Base-by-base conservation (phyloP, 1,140 invertebrate species). In the Cataglyphis hispanica region DNA sequence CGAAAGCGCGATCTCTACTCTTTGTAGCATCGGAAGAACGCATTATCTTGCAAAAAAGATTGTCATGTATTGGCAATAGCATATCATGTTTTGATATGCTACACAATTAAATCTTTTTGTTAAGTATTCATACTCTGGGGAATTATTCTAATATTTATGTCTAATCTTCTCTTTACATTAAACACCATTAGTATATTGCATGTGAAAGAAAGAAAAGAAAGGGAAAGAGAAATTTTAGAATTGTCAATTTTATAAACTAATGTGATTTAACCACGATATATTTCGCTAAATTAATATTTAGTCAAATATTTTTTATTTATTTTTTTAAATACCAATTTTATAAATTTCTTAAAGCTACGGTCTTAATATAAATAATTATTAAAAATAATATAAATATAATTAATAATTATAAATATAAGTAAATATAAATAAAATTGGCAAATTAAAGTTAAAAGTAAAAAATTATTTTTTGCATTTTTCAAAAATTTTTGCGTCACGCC, bases 1-100 rank as follows among this genome's bases (percentile, higher is more conserved):
- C 50, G 43, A 50, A 10, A 27, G 58, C 27, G 53, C 58, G 72
- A 86, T 89, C 87, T 81, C 60, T 66, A 84, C 70, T 70, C 86
- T 85, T 89, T 78, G 22, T 3, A 22, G 19, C 25, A 60, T 22
- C 16, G 31, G 13, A 67, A 67, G 22, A 43, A 67, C 10, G n/a
- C n/a, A 10, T 16, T 53, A 50, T 25, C 31, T 67, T 16, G 43
- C 1, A 25, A 37, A 3, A 3, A 25, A 0, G 13, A 16, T 11
- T 50, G n/a, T n/a, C 34, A 13, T 37, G 13, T 76, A 40, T 60
- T 50, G 11, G 50, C 31, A 3, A 50, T 6, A 31, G 0, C 7
- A 78, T 78, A 34, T 27, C 50, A 19, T 4, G 16, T 16, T 40
- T 27, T n/a, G n/a, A n/a, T 22, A 43, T n/a, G 58, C 10, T 40